These are phyloP conservation scores for Apamea epomidion DNA, from an alignment of 2,888 invertebrate genomes.

Conservation along the genomic window DNA sequence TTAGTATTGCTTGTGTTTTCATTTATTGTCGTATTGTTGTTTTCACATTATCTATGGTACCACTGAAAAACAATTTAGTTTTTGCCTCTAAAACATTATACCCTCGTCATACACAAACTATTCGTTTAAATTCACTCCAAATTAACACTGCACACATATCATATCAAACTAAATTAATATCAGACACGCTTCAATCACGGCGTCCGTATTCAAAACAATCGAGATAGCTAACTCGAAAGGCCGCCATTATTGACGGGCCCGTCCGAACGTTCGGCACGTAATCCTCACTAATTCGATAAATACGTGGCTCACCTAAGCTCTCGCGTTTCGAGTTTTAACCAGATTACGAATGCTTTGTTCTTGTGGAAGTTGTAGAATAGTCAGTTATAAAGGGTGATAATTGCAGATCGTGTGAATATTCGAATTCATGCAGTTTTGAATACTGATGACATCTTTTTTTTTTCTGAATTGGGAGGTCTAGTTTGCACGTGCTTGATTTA, in stretches of 20 bases:
- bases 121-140: neutral
- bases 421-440: constrained; percentile 1
- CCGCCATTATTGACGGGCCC: constrained; percentile 26
- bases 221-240: neutral
- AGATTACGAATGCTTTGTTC: constrained; percentile 71
- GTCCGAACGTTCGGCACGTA: constrained; percentile 48
- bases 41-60: neutral
- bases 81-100: neutral
- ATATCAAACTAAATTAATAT: constrained; percentile 34
- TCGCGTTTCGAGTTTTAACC: constrained; percentile 69
- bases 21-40: neutral
- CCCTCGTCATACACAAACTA: neutral
- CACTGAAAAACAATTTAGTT: neutral
- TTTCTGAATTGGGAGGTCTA: neutral
- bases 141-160: constrained; percentile 21
- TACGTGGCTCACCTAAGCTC: constrained; percentile 69
- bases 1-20: neutral
- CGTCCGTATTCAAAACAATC: constrained; percentile 29
- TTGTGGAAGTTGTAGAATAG: constrained; percentile 33
- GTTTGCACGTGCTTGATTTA: neutral
- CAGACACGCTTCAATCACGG: constrained; percentile 7
- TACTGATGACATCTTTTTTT: neutral
- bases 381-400: constrained; percentile 43
- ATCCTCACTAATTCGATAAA: constrained; percentile 67
- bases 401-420: constrained; percentile 48